These are phyloP conservation scores for Oreotragus oreotragus DNA, from an alignment of 2,113 vertebrate genomes.

Conservation along the genomic window DNA sequence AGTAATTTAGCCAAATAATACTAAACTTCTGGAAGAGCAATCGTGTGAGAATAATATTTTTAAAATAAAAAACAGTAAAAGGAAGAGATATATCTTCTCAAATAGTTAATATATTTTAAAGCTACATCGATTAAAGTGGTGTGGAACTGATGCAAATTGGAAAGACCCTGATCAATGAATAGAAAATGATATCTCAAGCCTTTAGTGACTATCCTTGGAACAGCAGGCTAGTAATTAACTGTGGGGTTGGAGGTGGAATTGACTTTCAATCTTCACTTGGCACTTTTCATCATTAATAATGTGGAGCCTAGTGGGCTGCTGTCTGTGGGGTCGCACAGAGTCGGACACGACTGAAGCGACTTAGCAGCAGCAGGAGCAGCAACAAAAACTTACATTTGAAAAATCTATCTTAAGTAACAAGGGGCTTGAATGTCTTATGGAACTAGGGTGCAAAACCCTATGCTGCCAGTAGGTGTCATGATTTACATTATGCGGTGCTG, in stretches of 20 bases:
- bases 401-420: not conserved
- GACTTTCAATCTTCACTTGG: not conserved
- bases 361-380: too few relatives aligned
- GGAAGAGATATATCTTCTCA: not conserved
- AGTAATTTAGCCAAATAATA: not conserved
- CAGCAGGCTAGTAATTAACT: not conserved
- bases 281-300: not conserved
- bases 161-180: not conserved
- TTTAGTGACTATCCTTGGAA: not conserved
- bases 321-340: not conserved
- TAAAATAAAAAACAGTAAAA: not conserved
- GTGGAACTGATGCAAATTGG: not conserved
- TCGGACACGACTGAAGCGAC: not conserved
- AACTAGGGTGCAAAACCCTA: constrained; percentile 26
- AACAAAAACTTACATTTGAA: not conserved
- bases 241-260: not conserved
- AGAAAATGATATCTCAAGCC: not conserved
- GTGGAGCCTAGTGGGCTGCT: not conserved
- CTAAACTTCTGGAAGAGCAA: not conserved
- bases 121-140: not conserved
- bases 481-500: not conserved
- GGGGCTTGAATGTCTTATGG: constrained; percentile 22
- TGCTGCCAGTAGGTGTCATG: constrained; percentile 51
- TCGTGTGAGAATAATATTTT: not conserved
- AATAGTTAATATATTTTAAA: not conserved